Evolutionary conservation across 2,797 vertebrate species (phyloP), one percentile per base, ranked within the genome.

Genomic region (Rallus crepitans): DNA sequence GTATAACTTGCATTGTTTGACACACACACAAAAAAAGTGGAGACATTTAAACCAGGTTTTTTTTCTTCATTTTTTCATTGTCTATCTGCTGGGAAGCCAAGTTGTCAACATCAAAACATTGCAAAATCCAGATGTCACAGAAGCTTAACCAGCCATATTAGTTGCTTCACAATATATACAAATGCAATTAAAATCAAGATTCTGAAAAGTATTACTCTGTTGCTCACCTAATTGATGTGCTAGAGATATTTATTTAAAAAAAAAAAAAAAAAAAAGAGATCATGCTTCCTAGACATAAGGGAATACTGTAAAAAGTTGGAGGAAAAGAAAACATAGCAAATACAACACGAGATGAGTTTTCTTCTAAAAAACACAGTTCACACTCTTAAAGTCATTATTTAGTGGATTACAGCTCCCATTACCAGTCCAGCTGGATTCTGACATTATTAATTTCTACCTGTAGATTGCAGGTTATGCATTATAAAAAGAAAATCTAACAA

Each of bases 81-180:
- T 65, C 66, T 47, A 53, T 86, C 59, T 82, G 85, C 57, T 91
- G 65, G 59, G 40, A 76, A 94, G 48, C 33, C 71, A 91, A 45
- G 61, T 55, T 80, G 71, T 39, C 57, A 89, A 94, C 75, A 90
- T 40, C 53, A 82, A 92, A 92, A 63, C 21, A 57, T 37, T 89
- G 68, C 76, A 94, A 95, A 96, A 95, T 87, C 50, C 81, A 96
- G 78, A 82, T 69, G 65, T 77, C 59, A 76, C 37, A 42, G 72
- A 88, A 88, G 55, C 35, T 69, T 79, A 89, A 82, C 59, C 42
- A 83, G 45, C 65, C 69, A 11, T 79, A 85, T 81, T 83, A 75
- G 48, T 70, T 92, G 14, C 45, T 90, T 84, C 5, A 10, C 3
- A 3, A 50, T 24, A 69, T 48, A 65, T 20, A 79, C 6, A 57